These are phyloP conservation scores for Ichneumoninae sp. DNA, from an alignment of 2,888 invertebrate genomes.

Conservation along the genomic window DNA sequence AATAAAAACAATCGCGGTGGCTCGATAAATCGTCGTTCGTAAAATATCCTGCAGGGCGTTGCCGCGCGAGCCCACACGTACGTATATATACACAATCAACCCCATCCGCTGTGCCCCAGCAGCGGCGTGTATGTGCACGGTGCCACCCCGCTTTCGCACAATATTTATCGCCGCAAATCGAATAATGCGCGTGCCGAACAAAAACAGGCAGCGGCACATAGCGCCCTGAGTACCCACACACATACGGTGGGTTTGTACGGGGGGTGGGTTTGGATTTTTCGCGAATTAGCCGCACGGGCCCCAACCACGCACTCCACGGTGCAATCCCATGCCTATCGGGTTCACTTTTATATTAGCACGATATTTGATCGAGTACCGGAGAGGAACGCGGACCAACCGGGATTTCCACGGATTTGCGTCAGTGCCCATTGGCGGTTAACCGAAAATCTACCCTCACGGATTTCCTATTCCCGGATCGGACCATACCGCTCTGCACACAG, in stretches of 20 bases:
- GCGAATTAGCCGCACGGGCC: constrained; percentile 53
- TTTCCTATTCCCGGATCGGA: constrained; percentile 34
- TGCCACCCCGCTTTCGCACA: constrained; percentile 54
- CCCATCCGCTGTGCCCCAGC: constrained; percentile 2
- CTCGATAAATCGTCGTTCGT: constrained; percentile 71
- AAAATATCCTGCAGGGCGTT: constrained; percentile 60
- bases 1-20: constrained; percentile 61
- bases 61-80: constrained; percentile 37
- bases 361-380: constrained; percentile 62
- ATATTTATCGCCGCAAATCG: constrained; percentile 76
- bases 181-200: constrained; percentile 73
- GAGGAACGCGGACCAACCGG: constrained; percentile 34
- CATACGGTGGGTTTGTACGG: not conserved
- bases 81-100: constrained; percentile 2
- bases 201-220: constrained; percentile 55
- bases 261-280: constrained; percentile 48
- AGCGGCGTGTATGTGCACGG: constrained; percentile 12
- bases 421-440: constrained; percentile 53
- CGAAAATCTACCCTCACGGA: constrained; percentile 58
- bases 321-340: constrained; percentile 29
- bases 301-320: constrained; percentile 1
- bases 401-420: constrained; percentile 54
- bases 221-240: not conserved
- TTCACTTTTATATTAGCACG: constrained; percentile 64
- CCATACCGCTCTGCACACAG: constrained; percentile 43